Percentiles rank a stretch among this genome's conserved stretches.
Evolutionary conservation across 1,140 invertebrate genomes (phyloP).

Genomic region (Bombus confusus): DNA sequence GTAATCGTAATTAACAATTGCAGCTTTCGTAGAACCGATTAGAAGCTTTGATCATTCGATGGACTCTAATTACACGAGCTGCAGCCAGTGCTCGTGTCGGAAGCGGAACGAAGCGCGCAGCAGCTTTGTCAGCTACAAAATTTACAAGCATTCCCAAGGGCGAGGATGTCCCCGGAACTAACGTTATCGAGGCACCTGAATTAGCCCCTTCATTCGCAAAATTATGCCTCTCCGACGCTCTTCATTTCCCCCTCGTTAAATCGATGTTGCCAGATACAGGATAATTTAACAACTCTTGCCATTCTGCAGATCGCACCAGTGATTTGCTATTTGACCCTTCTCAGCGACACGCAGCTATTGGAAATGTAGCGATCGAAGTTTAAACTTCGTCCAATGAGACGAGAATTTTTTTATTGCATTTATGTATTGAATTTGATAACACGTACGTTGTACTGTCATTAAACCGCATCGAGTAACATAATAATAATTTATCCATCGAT

Average conservation of each 20-base stretch:
- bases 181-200: conserved; percentile 53
- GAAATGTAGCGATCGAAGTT: neutral
- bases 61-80: conserved; percentile 54
- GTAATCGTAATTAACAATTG: conserved; percentile 51
- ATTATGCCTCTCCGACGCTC: conserved; percentile 60
- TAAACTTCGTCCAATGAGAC: neutral
- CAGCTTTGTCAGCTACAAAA: conserved; percentile 64
- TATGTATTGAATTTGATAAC: too few relatives aligned
- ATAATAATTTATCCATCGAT: too few relatives aligned
- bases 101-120: conserved; percentile 49
- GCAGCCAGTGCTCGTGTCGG: conserved; percentile 23
- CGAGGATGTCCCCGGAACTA: conserved; percentile 43
- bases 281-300: conserved; percentile 29
- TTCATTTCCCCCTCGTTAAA: conserved; percentile 38
- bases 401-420: neutral
- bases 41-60: conserved; percentile 42
- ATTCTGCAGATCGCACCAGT: neutral
- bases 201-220: conserved; percentile 55
- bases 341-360: too few relatives aligned
- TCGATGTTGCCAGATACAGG: conserved; percentile 34
- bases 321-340: neutral
- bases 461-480: too few relatives aligned
- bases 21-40: conserved; percentile 53
- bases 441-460: too few relatives aligned
- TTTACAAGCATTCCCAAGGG: conserved; percentile 58